Conservation (phyloP, 2,113 vertebrate genomes). For the Bubalus kerabau region DNA sequence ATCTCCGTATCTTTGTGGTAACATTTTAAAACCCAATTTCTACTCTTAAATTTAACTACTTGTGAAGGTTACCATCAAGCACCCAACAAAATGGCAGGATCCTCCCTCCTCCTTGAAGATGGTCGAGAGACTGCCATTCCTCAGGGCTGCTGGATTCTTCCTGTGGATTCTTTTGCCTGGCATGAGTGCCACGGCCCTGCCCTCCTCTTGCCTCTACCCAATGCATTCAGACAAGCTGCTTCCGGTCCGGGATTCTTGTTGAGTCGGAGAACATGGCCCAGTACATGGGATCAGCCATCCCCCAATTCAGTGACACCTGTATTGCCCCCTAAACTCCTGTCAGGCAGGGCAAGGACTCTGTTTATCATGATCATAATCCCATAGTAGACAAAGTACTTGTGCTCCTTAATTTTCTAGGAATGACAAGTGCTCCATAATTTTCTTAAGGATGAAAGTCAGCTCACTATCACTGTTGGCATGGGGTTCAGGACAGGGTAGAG, state of each 20-base stretch:
- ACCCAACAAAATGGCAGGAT: background rate
- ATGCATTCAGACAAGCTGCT: background rate
- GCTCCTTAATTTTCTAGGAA: background rate
- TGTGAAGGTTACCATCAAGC: background rate
- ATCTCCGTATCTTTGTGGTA: background rate
- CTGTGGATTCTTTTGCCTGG: background rate
- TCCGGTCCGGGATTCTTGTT: background rate
- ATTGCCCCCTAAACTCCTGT: background rate
- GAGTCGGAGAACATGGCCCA: background rate
- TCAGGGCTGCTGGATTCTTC: background rate
- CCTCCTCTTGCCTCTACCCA: background rate
- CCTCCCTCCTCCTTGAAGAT: background rate
- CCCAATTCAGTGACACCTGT: background rate
- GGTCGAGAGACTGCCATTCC: background rate
- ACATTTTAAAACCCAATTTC: background rate
- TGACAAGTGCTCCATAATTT: background rate
- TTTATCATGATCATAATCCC: background rate
- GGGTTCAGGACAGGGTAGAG: background rate
- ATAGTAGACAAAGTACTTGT: background rate
- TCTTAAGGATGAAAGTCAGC: background rate
- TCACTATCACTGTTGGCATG: background rate
- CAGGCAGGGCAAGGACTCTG: background rate
- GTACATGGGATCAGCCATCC: background rate
- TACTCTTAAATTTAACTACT: background rate
- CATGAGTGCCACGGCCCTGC: background rate